Conservation (phyloP, 2,888 invertebrate species). For the Tiliacea citrago region DNA sequence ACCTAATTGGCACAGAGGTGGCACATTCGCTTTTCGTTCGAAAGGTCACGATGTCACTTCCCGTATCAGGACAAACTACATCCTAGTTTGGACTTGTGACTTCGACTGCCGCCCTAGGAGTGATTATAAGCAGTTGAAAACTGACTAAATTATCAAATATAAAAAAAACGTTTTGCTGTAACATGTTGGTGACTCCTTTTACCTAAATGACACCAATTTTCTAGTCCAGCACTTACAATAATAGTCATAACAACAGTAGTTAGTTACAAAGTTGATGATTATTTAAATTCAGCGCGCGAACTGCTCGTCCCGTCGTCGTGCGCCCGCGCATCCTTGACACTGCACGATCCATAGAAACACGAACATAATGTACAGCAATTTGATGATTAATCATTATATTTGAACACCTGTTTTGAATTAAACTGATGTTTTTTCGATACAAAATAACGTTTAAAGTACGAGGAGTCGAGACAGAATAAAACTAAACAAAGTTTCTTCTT, state of each 20-base stretch:
- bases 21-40: neutral
- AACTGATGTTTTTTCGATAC: neutral
- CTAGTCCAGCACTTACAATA: constrained; percentile 36
- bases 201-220: constrained; percentile 40
- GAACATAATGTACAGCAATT: constrained; percentile 12
- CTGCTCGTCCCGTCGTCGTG: constrained; percentile 42
- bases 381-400: constrained; percentile 12
- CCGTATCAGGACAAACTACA: neutral
- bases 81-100: constrained; percentile 4
- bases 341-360: constrained; percentile 45
- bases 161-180: neutral
- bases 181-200: neutral
- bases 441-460: neutral
- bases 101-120: no score
- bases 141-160: neutral
- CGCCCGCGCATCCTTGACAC: constrained; percentile 68
- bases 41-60: constrained; percentile 22
- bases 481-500: no score
- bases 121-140: neutral
- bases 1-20: neutral
- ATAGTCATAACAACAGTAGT: constrained; percentile 15
- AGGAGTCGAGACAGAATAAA: neutral
- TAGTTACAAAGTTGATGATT: constrained; percentile 29
- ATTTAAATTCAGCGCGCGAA: constrained; percentile 41
- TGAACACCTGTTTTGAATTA: neutral